phyloP scores from a whole-genome alignment of 2,797 vertebrate species.

The Danio kyathit region DNA sequence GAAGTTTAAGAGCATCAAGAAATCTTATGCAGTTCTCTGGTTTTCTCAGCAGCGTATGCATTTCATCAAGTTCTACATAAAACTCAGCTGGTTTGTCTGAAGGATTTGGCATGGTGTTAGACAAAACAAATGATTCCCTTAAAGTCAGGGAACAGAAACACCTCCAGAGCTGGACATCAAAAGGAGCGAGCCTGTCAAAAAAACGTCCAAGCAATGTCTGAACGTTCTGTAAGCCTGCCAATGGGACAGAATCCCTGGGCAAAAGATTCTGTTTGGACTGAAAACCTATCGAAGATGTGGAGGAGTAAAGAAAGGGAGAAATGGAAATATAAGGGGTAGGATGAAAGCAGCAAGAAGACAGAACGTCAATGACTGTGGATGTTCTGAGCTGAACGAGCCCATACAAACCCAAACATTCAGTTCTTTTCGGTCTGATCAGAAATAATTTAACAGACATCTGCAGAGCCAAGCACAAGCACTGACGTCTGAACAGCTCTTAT shows the following conservation, averaged over 20 bases:
- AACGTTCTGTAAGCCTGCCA: slow-evolving; percentile 40
- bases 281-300: slow-evolving; percentile 23
- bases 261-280: slow-evolving; percentile 25
- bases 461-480: slow-evolving; percentile 34
- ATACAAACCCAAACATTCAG: slow-evolving; percentile 49
- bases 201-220: slow-evolving; percentile 42
- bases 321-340: not conserved
- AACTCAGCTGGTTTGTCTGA: slow-evolving; percentile 21
- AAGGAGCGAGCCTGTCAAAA: not conserved
- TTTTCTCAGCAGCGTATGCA: not conserved
- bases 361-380: slow-evolving; percentile 39
- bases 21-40: not conserved
- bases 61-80: slow-evolving; percentile 24
- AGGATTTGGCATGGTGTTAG: slow-evolving; percentile 28
- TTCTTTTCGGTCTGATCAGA: slow-evolving; percentile 38
- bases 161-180: slow-evolving; percentile 37
- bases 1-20: not conserved
- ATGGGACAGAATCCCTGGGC: slow-evolving; percentile 46
- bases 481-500: slow-evolving; percentile 28
- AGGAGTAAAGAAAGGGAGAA: slow-evolving; percentile 5
- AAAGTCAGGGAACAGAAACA: slow-evolving; percentile 20
- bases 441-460: slow-evolving; percentile 40
- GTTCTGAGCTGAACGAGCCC: slow-evolving; percentile 32
- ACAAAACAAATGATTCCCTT: slow-evolving; percentile 46
- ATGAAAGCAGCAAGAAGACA: slow-evolving; percentile 30